A percentile compares a stretch with the other conserved stretches of the same genome.
These are phyloP conservation scores for Acipenser ruthenus DNA, from an alignment of 2,797 vertebrate species.

Conservation along the genomic window DNA sequence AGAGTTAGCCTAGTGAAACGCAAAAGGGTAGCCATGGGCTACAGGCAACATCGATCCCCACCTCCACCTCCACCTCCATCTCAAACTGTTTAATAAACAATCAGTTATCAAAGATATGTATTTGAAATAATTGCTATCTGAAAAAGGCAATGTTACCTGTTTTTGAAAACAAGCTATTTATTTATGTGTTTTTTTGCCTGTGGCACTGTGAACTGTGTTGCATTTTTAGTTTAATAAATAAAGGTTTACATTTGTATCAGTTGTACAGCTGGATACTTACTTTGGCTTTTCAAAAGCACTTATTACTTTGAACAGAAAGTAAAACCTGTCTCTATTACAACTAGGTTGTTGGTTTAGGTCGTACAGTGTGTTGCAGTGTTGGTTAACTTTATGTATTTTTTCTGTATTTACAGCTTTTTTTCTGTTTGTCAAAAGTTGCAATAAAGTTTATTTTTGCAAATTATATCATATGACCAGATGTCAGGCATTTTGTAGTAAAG, in stretches of 20 bases:
- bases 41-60: too few species aligned
- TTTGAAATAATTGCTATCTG: too few species aligned
- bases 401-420: conserved; percentile 48
- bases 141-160: too few species aligned
- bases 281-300: conserved; percentile 8
- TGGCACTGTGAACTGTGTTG: conserved; percentile 17
- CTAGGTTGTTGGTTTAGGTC: conserved; percentile 21
- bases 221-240: conserved; percentile 4
- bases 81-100: too few species aligned
- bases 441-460: conserved; percentile 98
- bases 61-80: too few species aligned
- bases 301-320: conserved; percentile 22
- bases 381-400: conserved; percentile 29
- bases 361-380: conserved; percentile 31
- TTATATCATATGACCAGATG: conserved; percentile 18
- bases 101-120: too few species aligned
- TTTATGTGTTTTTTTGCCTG: conserved; percentile 1
- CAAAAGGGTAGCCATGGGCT: too few species aligned
- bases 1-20: too few species aligned
- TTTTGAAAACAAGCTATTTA: neutral
- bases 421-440: conserved; percentile 74
- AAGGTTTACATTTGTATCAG: conserved; percentile 8
- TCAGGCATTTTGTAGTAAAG: too few species aligned
- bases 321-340: conserved; percentile 16
- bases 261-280: neutral